Base-by-base conservation (phyloP, 2,888 invertebrate genomes). In the Atethmia centrago region DNA sequence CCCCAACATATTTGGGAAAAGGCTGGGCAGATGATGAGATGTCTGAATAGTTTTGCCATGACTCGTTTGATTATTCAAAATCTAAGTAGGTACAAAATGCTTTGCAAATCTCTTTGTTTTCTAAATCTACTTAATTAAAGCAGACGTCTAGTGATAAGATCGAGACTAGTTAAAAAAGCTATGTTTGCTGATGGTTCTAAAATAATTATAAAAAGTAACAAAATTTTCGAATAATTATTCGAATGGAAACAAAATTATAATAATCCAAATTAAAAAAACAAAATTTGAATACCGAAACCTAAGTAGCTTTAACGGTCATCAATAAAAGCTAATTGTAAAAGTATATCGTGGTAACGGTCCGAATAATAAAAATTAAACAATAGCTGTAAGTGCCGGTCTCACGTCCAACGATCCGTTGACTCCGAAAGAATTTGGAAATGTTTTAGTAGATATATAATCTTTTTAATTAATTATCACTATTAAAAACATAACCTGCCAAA, bases 401-500 rank as follows among this genome's bases (percentile, higher is more conserved):
- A 91, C 89, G 89, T 87, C 87, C 85, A 92, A 94, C 93, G 93
- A 92, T 91, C 90, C 93, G 93, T 93, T 92, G 92, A 92, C 92
- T 94, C 91, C 90, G 88, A 92, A 93, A 92, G 89, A 92, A 94
- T 95, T 95, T 94, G 93, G 92, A 93, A 94, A 94, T 92, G 92
- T 93, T 93, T 92, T 93, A 92, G 90, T 93, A 90, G 90, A 92
- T 93, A 93, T 91, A 92, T 92, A 92, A 87, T 87, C 87, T 92
- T 94, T 93, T 94, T 93, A 95, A 94, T 95, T 95, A 95, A 95
- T 95, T 95, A 95, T 93, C 93, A 92, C 92, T 90, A 92, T 92
- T 92, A 91, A 77, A 84, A 88, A 78, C 76, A 72, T 79, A 76
- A 80, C 58, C 47, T 47, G 74, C 53, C 78, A 79, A 72, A 45